Conservation (phyloP, 2,888 invertebrate genomes). For the Tetragonula carbonaria region DNA sequence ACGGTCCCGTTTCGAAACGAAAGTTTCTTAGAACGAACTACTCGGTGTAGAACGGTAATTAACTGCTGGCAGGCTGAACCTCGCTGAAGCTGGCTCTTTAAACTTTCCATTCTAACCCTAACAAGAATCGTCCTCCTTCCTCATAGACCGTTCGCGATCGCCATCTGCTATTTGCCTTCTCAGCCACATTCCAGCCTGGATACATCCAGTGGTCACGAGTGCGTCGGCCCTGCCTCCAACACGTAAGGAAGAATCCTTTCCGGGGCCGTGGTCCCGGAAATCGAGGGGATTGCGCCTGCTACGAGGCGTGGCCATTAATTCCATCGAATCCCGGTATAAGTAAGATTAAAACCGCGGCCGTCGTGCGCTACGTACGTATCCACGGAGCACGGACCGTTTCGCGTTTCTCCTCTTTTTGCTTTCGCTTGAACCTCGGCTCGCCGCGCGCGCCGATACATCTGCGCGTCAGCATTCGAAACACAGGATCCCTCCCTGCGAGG, state of each 20-base stretch:
- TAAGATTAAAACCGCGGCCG: constrained; percentile 67
- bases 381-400: constrained; percentile 31
- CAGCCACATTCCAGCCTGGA: constrained; percentile 61
- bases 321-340: constrained; percentile 71
- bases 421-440: constrained; percentile 23
- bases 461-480: constrained; percentile 36
- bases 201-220: constrained; percentile 66
- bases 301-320: constrained; percentile 71
- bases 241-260: constrained; percentile 64
- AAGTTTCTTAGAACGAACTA: constrained; percentile 1
- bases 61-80: constrained; percentile 30
- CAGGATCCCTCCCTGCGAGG: constrained; percentile 1
- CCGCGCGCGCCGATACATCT: constrained; percentile 39
- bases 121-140: constrained; percentile 22
- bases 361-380: constrained; percentile 45
- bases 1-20: too few relatives aligned
- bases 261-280: constrained; percentile 74
- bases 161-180: constrained; percentile 63
- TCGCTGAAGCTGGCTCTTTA: constrained; percentile 20
- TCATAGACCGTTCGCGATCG: constrained; percentile 49
- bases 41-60: constrained; percentile 36
- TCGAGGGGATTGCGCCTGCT: constrained; percentile 59
- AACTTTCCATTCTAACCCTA: constrained; percentile 13
- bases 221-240: constrained; percentile 63
- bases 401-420: constrained; percentile 34